Evolutionary conservation across 2,113 vertebrate species (phyloP), one percentile per base, ranked within the genome.

Genomic region (Sturnira hondurensis): DNA sequence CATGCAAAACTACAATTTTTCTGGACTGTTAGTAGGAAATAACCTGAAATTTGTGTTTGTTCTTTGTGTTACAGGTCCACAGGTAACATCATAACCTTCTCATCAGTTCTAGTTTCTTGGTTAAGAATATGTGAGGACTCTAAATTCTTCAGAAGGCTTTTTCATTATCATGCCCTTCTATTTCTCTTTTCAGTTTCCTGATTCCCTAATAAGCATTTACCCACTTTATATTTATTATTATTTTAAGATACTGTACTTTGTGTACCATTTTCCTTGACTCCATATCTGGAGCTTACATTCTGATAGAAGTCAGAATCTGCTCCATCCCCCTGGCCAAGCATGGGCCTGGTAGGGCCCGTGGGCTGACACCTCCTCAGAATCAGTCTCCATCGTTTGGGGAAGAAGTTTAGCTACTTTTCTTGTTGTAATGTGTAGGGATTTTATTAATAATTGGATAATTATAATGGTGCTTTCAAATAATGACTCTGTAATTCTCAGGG

Each of bases 341-440:
- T 11, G 9, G 8, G 15, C 12, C 4, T 77, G 38, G 0, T n/a
- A 47, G 38, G 17, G 36, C 1, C 17, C 28, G 3, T 3, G 31
- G 28, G 2, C 24, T 77, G 4, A 4, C 8, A 36, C 2, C 4
- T 41, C 38, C 33, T 89, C 20, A 50, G 41, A 77, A 61, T 7
- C 63, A 68, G 19, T 31, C 36, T 81, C 36, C 36, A 41, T 93
- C 68, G 43, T 43, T 43, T 63, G 26, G 8, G 16, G 33, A 54
- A 88, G 41, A 8, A 58, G 3, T 56, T 68, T 41, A 50, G 2
- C 50, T 82, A 36, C 12, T 38, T 82, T 63, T 86, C 33, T 73
- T 89, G 61, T 19, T 83, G 24, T 61, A 54, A 14, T 15, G 82
- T 5, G 3, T 50, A 56, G 7, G 3, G 17, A 67, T 68, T 63